Conservation (phyloP, 2,797 vertebrate species). For the Halcyon smyrnensis region DNA sequence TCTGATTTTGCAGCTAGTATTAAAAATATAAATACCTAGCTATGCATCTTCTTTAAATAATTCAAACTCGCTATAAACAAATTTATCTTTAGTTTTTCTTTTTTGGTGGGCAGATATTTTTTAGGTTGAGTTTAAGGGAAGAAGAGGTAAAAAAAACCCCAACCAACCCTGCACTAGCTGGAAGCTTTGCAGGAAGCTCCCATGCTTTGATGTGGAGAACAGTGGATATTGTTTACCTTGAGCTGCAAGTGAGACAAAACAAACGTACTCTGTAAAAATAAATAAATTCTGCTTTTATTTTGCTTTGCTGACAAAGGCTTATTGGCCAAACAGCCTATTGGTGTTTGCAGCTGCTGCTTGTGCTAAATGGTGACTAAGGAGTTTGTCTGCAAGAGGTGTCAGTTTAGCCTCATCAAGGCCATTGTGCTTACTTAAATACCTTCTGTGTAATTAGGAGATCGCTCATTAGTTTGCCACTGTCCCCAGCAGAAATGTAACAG, state of each 20-base stretch:
- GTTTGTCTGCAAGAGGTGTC: background rate
- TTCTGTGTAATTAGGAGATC: conserved; percentile 12
- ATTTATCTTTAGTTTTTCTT: background rate
- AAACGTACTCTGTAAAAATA: background rate
- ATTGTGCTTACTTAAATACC: background rate
- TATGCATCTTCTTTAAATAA: background rate
- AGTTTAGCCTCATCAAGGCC: background rate
- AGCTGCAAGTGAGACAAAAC: background rate
- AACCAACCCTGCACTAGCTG: background rate
- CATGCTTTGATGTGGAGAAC: background rate
- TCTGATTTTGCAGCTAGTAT: background rate
- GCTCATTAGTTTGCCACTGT: conserved; percentile 1
- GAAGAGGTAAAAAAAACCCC: background rate
- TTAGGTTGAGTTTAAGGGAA: background rate
- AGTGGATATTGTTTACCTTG: background rate
- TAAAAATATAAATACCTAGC: background rate
- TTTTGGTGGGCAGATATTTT: background rate
- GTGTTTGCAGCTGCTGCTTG: background rate
- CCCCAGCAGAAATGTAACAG: conserved; percentile 17
- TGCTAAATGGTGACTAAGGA: background rate
- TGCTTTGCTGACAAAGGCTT: background rate
- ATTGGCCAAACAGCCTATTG: background rate
- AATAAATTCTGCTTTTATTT: background rate
- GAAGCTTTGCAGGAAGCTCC: background rate
- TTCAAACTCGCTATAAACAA: background rate